A percentile compares a stretch with the other conserved stretches of the same genome.
Evolutionary conservation across 2,797 vertebrate species (phyloP).

Genomic region (Lepus oiostolus): DNA sequence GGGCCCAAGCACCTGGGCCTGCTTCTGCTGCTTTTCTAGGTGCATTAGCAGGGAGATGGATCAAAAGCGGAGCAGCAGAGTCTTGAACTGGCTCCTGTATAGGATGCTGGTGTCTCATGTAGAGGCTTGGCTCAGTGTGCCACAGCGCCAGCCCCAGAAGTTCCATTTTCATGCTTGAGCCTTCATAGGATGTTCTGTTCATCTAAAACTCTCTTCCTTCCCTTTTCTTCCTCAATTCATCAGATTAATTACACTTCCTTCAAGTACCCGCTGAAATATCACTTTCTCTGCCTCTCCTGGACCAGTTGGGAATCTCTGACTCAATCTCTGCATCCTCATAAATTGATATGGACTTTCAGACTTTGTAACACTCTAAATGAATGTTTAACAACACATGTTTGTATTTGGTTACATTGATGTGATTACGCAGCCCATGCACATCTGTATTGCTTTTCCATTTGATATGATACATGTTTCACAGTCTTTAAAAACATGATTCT

Average conservation of each 20-base stretch:
- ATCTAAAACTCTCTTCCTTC: not conserved
- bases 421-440: not conserved
- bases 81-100: too few species aligned
- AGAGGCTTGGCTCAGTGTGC: too few species aligned
- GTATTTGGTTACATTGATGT: not conserved
- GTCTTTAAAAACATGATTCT: constrained; percentile 55
- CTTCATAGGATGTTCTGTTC: not conserved
- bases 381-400: not conserved
- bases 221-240: not conserved
- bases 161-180: not conserved
- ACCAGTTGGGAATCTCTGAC: not conserved
- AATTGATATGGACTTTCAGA: not conserved
- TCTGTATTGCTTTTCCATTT: constrained; percentile 24
- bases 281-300: not conserved
- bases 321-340: not conserved
- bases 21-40: too few species aligned
- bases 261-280: not conserved
- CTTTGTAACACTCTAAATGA: not conserved
- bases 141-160: not conserved
- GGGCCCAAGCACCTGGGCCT: too few species aligned
- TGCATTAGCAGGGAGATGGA: too few species aligned
- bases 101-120: too few species aligned
- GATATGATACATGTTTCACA: not conserved
- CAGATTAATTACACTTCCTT: not conserved
- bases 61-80: too few species aligned